Evolutionary conservation across 2,797 vertebrate species (phyloP), one percentile per base, ranked within the genome.

Genomic region (Sebastes itinus): DNA sequence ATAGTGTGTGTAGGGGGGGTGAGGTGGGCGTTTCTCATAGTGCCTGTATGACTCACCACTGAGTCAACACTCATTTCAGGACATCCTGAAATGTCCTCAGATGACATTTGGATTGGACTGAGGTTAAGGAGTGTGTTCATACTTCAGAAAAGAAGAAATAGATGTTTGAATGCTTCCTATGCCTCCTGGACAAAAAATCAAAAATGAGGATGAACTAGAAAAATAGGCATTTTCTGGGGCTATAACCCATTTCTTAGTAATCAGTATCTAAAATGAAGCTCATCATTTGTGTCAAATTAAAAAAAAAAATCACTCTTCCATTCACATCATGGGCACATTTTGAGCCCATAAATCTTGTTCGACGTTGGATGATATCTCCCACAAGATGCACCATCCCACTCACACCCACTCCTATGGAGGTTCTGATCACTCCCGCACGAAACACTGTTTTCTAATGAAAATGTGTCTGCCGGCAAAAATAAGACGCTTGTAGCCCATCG

Each of bases 21-120:
- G 35, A 1, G 9, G 80, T 90, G 71, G 78, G 85, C 18, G 25
- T 75, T 75, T 75, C 80, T 73, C 3, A 23, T 84, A 68, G 65
- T 61, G 75, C 63, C 60, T 86, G 59, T 78, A 78, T 91, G 87
- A 90, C 82, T 92, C 89, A 89, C 23, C 72, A 25, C 60, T 69
- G 77, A 90, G 68, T 89, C 62, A 75, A 83, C 70, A 72, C 68
- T 81, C 71, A 83, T 87, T 83, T 70, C 18, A 18, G 82, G 69
- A 85, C 72, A 55, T 63, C 38, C 77, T 55, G 12, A 72, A 78
- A 79, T 58, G 56, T 77, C 72, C 67, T 71, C 28, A 72, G 62
- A 72, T 74, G 35, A 87, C 74, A 65, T 1, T 49, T 16, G 67
- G 58, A 83, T 60, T 60, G 55, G 69, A 85, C 11, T 75, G 70